These are phyloP conservation scores for Hippopotamyrus pictus DNA, from an alignment of 2,797 vertebrate genomes.

Conservation along the genomic window DNA sequence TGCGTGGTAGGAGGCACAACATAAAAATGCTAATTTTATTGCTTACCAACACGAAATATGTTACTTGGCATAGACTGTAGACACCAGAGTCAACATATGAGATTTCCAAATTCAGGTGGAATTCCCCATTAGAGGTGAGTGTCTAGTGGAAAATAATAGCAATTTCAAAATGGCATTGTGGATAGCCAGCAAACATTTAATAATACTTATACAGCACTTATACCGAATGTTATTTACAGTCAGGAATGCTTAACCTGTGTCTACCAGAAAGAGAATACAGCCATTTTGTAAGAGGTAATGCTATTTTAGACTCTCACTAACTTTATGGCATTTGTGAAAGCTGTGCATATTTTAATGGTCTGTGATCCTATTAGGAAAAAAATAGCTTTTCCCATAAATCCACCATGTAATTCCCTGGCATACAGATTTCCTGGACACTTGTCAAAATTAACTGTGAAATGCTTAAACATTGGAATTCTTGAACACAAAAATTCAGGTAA, in stretches of 20 bases:
- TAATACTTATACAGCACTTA: background rate
- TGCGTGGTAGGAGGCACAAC: background rate
- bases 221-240: background rate
- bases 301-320: background rate
- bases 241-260: background rate
- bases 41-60: background rate
- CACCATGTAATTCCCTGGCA: background rate
- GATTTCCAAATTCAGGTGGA: background rate
- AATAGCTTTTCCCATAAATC: background rate
- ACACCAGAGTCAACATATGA: background rate
- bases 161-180: background rate
- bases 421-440: background rate
- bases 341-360: background rate
- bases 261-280: background rate
- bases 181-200: background rate
- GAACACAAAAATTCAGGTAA: background rate
- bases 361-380: background rate
- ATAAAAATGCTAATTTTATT: conserved; percentile 11
- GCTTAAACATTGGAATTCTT: background rate
- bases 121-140: background rate
- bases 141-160: background rate
- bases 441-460: background rate
- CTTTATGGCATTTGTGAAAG: background rate
- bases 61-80: background rate
- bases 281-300: background rate